Evolutionary conservation across 2,888 invertebrate genomes (phyloP), one percentile per base, ranked within the genome.

Genomic region (Gerris lacustris): DNA sequence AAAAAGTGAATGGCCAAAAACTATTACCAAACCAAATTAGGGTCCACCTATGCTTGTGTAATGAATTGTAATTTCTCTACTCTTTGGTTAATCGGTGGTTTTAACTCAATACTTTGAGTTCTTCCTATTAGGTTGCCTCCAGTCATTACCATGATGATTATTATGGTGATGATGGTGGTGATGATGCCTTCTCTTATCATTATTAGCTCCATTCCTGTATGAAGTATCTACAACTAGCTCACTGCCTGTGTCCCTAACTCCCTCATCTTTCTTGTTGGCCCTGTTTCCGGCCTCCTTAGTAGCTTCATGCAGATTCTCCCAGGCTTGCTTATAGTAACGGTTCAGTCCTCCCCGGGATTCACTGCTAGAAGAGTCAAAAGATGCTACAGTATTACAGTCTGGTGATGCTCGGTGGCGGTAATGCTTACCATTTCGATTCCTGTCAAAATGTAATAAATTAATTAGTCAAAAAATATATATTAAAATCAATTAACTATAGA

Each of bases 241-340:
- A 1, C 89, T 88, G 67, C 88, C 89, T 77, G 91, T 91, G 63
- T 87, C 84, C 75, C 82, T 80, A n/a, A 78, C 89, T 77, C 89
- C 80, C 55, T 88, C 88, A 76, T 90, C 89, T 79, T 89, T 90
- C 70, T 88, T 85, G 0, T 86, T 86, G 77, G 82, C 87, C 79
- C 82, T 82, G 15, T 74, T 74, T 44, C 76, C 76, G 70, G 76
- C 77, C 73, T 75, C 78, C 1, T 86, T 87, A 5, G 91, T 87
- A 6, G 90, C 88, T 79, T 92, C 92, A 79, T 92, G 92, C 5
- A 95, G 84, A 80, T 94, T 93, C 80, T 94, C 94, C 95, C 95
- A 95, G 5, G 94, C 94, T 80, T 93, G 91, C 45, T 92, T 86
- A 82, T 94, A 94, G 81, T 92, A 94, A 72, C 92, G 86, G 80